Conservation (phyloP, 2,888 invertebrate species). For the Agrotis segetum region DNA sequence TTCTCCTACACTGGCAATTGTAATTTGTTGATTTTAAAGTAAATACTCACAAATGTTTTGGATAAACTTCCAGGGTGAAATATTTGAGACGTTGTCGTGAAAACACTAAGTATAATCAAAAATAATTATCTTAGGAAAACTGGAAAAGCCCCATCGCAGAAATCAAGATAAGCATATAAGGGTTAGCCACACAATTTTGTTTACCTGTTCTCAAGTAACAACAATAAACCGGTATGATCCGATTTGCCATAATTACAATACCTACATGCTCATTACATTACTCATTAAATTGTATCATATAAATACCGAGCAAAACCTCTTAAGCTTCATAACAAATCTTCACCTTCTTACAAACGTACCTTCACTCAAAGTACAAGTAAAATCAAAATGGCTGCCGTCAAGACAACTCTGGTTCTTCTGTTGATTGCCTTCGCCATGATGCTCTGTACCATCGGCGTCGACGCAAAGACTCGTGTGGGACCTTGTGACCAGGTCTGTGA, state of each 20-base stretch:
- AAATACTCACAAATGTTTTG: too few species aligned
- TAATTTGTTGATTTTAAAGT: too few species aligned
- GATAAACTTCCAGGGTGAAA: too few species aligned
- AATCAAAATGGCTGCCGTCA: constrained; percentile 38
- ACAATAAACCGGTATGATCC: constrained; percentile 2
- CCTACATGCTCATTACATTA: constrained; percentile 10
- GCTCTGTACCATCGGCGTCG: constrained; percentile 36
- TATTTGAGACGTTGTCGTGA: background rate
- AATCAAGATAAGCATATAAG: background rate
- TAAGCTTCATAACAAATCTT: constrained; percentile 40
- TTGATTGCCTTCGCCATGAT: constrained; percentile 35
- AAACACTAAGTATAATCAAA: background rate
- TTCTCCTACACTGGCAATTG: too few species aligned
- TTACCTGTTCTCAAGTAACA: constrained; percentile 16
- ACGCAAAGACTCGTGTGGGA: background rate
- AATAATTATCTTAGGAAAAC: background rate
- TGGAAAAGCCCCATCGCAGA: background rate
- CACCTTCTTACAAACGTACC: constrained; percentile 10
- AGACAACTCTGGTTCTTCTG: constrained; percentile 39
- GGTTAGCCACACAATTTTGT: constrained; percentile 21
- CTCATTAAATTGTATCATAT: constrained; percentile 10
- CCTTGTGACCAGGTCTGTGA: constrained; percentile 40
- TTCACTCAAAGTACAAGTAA: background rate
- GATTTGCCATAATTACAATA: background rate
- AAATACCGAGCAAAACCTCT: constrained; percentile 16